Base-by-base conservation (phyloP, 1,140 invertebrate species). In the Aphelenchoides avenae region DNA sequence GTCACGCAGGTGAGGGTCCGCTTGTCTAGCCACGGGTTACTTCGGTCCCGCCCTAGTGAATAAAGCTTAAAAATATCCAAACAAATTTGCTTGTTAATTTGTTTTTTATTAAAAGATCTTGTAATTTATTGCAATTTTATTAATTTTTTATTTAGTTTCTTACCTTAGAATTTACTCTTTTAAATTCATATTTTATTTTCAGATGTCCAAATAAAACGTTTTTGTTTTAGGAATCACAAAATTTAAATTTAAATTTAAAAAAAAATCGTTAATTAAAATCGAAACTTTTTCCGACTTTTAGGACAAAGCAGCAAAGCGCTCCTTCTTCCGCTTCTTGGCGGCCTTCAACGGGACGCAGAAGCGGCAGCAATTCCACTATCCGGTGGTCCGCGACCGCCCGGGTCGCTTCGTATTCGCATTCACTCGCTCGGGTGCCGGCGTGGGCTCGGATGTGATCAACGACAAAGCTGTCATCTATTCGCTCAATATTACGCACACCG, bases 401-500 rank as follows among this genome's bases (percentile, higher is more conserved):
- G 76, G 81, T 52, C 79, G 77, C 5, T 81, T 84, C 57, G 83
- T 80, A 30, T 82, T 84, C 80, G 81, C 81, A 22, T 85, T 85
- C 71, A 80, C 83, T 60, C 77, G 77, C 65, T 76, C 78, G 34
- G 49, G 48, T 41, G 68, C 53, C n/a, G 56, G 54, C 27, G 42
- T 54, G 5, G 43, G 47, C 13, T 68, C 63, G 18, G 73, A 66
- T 44, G 55, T 41, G 11, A 43, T 67, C 1, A 63, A 44, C 5
- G 72, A 75, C 31, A 50, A 64, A 11, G 66, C 81, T 18, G 80
- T 79, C 63, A 83, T 85, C 33, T 84, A 79, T 68, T 73, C 78
- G 27, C 78, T 85, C 15, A 80, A 82, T 55, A 77, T 85, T 3
- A 83, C 83, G n/a, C 84, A 85, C 71, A 83, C 81, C 0, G 66